phyloP scores from a whole-genome alignment of 1,140 invertebrate genomes.

The Caenorhabditis elegans region DNA sequence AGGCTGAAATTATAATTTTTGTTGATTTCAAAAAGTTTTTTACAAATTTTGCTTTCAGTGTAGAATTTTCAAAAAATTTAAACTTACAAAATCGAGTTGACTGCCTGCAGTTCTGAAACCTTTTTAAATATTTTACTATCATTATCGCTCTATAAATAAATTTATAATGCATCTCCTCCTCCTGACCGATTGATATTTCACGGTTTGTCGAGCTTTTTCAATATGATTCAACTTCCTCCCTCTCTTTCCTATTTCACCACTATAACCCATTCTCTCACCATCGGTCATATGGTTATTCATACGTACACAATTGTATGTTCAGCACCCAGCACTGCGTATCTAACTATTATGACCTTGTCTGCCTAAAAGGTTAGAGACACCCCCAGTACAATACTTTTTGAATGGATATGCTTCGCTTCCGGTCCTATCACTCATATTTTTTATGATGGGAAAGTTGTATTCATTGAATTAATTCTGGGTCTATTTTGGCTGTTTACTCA shows the following conservation, averaged over 20 bases:
- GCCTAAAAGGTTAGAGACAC: background rate
- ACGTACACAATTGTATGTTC: slow-evolving; percentile 31
- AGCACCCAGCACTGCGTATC: slow-evolving; percentile 19
- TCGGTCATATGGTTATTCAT: slow-evolving; percentile 22
- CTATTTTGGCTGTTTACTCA: too few relatives aligned
- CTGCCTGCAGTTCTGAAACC: too few relatives aligned
- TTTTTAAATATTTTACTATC: too few relatives aligned
- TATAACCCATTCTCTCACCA: background rate
- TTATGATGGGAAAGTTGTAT: background rate
- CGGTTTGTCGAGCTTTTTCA: slow-evolving; percentile 26
- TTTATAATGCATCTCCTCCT: too few relatives aligned
- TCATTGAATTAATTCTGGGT: too few relatives aligned
- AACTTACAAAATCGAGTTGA: too few relatives aligned
- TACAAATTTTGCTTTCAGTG: too few relatives aligned
- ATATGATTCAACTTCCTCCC: slow-evolving; percentile 11
- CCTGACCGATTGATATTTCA: slow-evolving; percentile 12
- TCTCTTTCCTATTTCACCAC: background rate
- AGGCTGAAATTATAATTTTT: too few relatives aligned
- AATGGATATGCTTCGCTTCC: background rate
- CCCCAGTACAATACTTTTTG: background rate
- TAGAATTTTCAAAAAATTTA: too few relatives aligned
- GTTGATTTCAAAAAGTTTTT: too few relatives aligned
- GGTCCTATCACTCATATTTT: background rate
- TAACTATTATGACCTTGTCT: slow-evolving; percentile 23
- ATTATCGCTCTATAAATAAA: too few relatives aligned